phyloP scores from a whole-genome alignment of 2,113 vertebrate genomes.

The Garra rufa region DNA sequence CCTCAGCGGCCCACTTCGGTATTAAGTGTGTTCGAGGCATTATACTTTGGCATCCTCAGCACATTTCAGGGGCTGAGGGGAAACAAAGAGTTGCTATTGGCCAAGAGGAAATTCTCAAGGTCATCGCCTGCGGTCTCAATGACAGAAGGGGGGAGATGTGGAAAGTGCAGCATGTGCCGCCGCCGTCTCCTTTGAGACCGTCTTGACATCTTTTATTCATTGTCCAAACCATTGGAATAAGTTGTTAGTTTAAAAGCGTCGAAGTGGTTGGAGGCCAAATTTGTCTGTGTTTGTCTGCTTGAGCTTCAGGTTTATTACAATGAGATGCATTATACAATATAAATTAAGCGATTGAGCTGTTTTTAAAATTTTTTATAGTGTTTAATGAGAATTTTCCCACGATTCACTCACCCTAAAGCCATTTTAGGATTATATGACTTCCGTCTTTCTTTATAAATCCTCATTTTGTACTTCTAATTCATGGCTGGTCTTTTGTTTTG shows the following conservation, averaged over 20 bases:
- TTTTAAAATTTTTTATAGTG: too few relatives aligned
- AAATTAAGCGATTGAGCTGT: neutral
- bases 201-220: constrained; percentile 52
- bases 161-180: constrained; percentile 10
- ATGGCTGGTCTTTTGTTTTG: too few relatives aligned
- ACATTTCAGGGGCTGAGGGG: constrained; percentile 29
- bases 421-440: too few relatives aligned
- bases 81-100: constrained; percentile 42
- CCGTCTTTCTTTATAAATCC: too few relatives aligned
- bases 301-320: neutral
- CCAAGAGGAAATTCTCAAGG: constrained; percentile 51
- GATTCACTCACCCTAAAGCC: too few relatives aligned
- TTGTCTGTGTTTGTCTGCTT: neutral
- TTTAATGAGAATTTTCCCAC: too few relatives aligned
- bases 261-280: neutral
- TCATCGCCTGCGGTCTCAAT: constrained; percentile 53
- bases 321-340: neutral
- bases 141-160: constrained; percentile 46
- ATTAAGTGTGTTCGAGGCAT: constrained; percentile 25
- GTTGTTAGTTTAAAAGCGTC: constrained; percentile 5
- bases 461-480: too few relatives aligned
- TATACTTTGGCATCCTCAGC: constrained; percentile 36
- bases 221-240: constrained; percentile 5
- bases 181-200: constrained; percentile 34
- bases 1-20: neutral